Conservation (phyloP, 2,888 invertebrate species). For the Eubasilissa splendida region DNA sequence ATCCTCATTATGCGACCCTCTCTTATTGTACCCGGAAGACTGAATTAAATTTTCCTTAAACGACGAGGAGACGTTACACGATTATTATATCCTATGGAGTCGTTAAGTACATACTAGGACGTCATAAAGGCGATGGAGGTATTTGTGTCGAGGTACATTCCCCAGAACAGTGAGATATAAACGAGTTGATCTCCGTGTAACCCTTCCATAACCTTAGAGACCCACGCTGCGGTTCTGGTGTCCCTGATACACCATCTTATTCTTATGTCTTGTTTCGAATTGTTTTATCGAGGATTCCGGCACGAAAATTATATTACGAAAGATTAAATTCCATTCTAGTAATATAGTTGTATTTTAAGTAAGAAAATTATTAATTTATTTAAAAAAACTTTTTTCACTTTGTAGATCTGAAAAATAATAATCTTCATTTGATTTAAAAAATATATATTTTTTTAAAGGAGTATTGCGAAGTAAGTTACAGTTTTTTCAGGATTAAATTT, state of each 20-base stretch:
- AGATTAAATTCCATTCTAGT: too few relatives aligned
- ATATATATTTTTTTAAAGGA: too few relatives aligned
- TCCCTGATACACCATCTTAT: slow-evolving; percentile 44
- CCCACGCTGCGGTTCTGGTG: slow-evolving; percentile 50
- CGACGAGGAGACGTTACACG: slow-evolving; percentile 47
- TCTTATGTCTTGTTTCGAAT: slow-evolving; percentile 45
- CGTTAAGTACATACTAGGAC: slow-evolving; percentile 52
- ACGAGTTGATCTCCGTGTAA: slow-evolving; percentile 56
- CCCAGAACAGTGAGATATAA: slow-evolving; percentile 50
- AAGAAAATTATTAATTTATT: too few relatives aligned
- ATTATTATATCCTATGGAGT: slow-evolving; percentile 53
- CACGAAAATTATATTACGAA: too few relatives aligned
- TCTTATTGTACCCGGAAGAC: slow-evolving; percentile 39
- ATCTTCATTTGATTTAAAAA: too few relatives aligned
- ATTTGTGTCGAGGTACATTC: slow-evolving; percentile 48
- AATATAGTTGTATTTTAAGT: too few relatives aligned
- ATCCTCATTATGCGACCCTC: slow-evolving; percentile 19
- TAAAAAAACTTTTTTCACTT: too few relatives aligned
- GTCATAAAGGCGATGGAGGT: slow-evolving; percentile 54
- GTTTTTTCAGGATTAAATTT: too few relatives aligned
- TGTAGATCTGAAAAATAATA: too few relatives aligned
- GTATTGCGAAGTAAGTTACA: too few relatives aligned
- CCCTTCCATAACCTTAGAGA: slow-evolving; percentile 52
- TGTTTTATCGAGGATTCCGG: slow-evolving; percentile 5
- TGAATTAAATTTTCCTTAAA: slow-evolving; percentile 52